Conservation (phyloP, 1,140 invertebrate genomes). For the Drosophila funebris region DNA sequence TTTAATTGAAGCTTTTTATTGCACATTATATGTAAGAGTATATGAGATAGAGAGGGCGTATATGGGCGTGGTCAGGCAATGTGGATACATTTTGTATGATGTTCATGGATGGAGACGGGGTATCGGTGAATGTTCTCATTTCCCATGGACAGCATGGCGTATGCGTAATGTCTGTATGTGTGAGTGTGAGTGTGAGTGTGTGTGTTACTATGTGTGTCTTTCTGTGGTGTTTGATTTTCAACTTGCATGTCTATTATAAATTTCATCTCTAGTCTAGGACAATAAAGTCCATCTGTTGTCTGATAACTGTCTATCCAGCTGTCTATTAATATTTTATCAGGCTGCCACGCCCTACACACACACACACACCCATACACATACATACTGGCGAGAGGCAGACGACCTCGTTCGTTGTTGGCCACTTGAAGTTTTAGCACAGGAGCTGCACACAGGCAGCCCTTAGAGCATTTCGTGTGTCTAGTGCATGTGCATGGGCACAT, state of each 20-base stretch:
- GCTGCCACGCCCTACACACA: conserved; percentile 53
- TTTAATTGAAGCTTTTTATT: conserved; percentile 73
- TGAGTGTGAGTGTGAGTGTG: not conserved
- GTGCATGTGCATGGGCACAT: not conserved
- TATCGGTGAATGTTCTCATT: conserved; percentile 31
- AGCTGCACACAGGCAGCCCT: not conserved
- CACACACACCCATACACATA: not conserved
- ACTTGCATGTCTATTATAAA: conserved; percentile 74
- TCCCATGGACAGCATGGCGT: conserved; percentile 23
- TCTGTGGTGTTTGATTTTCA: conserved; percentile 58
- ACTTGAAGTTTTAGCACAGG: conserved; percentile 47
- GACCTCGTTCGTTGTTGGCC: conserved; percentile 26
- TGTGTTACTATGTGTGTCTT: not conserved
- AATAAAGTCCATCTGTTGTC: conserved; percentile 82
- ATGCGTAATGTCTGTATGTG: conserved; percentile 13
- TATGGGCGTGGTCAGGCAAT: conserved; percentile 10
- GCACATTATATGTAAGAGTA: conserved; percentile 36
- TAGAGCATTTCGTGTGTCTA: conserved; percentile 8
- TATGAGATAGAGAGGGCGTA: not conserved
- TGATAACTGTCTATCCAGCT: conserved; percentile 83
- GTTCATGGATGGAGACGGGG: not conserved
- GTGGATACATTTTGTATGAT: conserved; percentile 4
- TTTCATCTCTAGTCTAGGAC: conserved; percentile 70
- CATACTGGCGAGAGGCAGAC: conserved; percentile 2
- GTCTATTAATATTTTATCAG: conserved; percentile 83